These are phyloP conservation scores for Neogobius melanostomus DNA, from an alignment of 2,113 vertebrate species.

Conservation along the genomic window DNA sequence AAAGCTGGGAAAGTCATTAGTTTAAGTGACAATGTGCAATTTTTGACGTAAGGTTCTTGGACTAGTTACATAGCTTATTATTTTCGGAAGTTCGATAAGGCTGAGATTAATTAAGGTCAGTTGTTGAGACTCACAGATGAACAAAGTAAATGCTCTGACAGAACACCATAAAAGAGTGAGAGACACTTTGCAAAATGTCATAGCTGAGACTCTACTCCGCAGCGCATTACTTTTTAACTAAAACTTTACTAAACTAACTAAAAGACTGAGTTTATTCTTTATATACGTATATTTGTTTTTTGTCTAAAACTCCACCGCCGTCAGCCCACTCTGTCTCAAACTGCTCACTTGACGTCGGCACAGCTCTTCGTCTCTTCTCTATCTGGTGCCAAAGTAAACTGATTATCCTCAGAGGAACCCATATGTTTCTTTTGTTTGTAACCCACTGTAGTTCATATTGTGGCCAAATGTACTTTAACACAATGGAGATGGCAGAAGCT, in stretches of 20 bases:
- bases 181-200: no score
- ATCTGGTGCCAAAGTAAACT: slow-evolving; percentile 63
- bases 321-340: slow-evolving; percentile 50
- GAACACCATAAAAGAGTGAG: no score
- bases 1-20: background rate
- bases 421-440: slow-evolving; percentile 49
- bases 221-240: no score
- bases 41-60: background rate
- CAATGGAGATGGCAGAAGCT: slow-evolving; percentile 23
- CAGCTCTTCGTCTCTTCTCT: slow-evolving; percentile 57
- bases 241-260: no score
- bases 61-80: background rate
- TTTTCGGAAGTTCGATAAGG: no score
- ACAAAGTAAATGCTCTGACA: no score
- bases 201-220: no score
- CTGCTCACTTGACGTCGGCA: slow-evolving; percentile 59
- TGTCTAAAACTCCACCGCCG: slow-evolving; percentile 7
- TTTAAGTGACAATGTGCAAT: background rate
- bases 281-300: no score
- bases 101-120: no score
- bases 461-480: slow-evolving; percentile 53
- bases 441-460: slow-evolving; percentile 52
- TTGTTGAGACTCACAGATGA: no score
- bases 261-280: no score
- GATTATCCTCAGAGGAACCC: slow-evolving; percentile 61